Evolutionary conservation across 2,797 vertebrate species (phyloP).

Genomic region (Odontamblyopus lacepedii): DNA sequence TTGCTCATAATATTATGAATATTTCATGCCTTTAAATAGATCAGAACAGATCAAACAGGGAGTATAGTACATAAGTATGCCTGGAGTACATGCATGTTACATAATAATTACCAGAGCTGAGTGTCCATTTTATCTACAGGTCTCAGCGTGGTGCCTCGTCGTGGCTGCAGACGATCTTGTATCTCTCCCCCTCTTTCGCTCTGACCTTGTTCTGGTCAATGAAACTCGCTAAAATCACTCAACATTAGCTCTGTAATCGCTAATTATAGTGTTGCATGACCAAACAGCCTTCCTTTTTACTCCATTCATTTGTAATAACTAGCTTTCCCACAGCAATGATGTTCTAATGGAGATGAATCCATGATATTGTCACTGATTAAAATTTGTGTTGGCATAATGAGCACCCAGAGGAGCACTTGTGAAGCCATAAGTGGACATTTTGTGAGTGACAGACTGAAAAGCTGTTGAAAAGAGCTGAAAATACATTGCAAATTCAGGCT

Average conservation of each 20-base stretch:
- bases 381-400: constrained; percentile 58
- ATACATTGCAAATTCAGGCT: constrained; percentile 18
- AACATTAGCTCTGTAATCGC: constrained; percentile 21
- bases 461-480: constrained; percentile 33
- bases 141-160: not conserved
- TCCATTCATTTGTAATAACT: constrained; percentile 41
- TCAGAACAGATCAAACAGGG: not conserved
- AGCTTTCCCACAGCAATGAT: constrained; percentile 37
- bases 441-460: constrained; percentile 52
- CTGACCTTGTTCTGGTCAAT: constrained; percentile 26
- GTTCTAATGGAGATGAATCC: constrained; percentile 56
- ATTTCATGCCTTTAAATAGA: too few relatives aligned
- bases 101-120: not conserved
- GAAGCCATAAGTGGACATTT: constrained; percentile 49
- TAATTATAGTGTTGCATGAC: constrained; percentile 27
- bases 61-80: not conserved
- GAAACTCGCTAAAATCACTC: constrained; percentile 16
- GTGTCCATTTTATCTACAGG: not conserved
- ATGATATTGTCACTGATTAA: constrained; percentile 52
- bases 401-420: constrained; percentile 44
- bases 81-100: not conserved
- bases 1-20: too few relatives aligned
- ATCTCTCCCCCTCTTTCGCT: not conserved
- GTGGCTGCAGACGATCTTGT: not conserved
- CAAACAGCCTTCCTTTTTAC: constrained; percentile 31